Evolutionary conservation across 2,888 invertebrate species (phyloP), one percentile per base, ranked within the genome.

Genomic region (Agrochola macilenta): DNA sequence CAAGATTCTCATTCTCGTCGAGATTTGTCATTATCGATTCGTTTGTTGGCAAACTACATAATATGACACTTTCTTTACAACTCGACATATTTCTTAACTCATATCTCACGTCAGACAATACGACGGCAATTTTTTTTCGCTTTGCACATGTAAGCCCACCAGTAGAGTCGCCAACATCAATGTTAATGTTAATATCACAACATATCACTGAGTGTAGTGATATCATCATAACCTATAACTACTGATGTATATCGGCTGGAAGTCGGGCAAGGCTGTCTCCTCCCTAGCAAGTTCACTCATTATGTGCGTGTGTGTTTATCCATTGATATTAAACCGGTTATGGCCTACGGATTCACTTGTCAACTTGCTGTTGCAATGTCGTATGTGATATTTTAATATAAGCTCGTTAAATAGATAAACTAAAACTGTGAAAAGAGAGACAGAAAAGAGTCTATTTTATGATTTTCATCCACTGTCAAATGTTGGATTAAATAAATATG

Each of bases 221-320:
- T 91, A 91, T 91, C 92, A 92, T 92, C 91, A 91, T 92, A 91
- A 91, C 91, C 91, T 92, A 90, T 89, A 88, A 83, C 88, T 76
- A 84, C 82, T 89, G 91, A 92, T 92, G 91, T 89, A 91, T 92
- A 92, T 92, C 91, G 89, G 74, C 88, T 87, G 89, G 88, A 94
- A 90, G 90, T 91, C 93, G 94, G 91, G 93, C 94, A 94, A 94
- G 94, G 94, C 82, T 92, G 91, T 88, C 93, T 91, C 93, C 93
- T 93, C 93, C 93, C 91, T 82, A 86, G 83, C 89, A 90, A 90
- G 90, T 88, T 88, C 90, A 89, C 81, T 83, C 82, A 82, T 76
- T 87, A 87, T 78, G 60, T 77, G 74, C 74, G 75, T 84, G 78
- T 87, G 75, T 84, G 82, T 84, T 75, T 71, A 43, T 74, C 84